A percentile compares a stretch with the other conserved stretches of the same genome.
phyloP scores from a whole-genome alignment of 1,140 invertebrate genomes.

The Achroia grisella region DNA sequence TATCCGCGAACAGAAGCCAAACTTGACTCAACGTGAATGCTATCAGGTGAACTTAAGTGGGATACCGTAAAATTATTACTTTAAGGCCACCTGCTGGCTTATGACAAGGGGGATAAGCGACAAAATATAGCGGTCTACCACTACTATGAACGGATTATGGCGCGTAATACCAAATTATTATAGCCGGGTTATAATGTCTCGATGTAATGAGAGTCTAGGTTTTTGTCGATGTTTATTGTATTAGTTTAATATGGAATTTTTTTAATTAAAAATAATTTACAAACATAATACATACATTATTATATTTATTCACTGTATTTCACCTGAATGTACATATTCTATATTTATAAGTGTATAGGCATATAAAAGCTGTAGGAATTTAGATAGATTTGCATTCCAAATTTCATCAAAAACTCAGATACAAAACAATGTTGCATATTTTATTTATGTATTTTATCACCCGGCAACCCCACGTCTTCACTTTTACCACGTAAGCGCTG shows the following conservation, averaged over 20 bases:
- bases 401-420: too few species aligned
- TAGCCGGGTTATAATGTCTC: conserved; percentile 9
- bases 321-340: too few species aligned
- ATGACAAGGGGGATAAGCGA: conserved; percentile 32
- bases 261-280: too few species aligned
- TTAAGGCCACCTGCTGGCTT: conserved; percentile 35
- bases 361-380: too few species aligned
- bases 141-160: conserved; percentile 20
- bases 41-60: conserved; percentile 28
- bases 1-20: not conserved
- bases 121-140: conserved; percentile 28
- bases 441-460: too few species aligned
- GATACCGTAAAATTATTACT: conserved; percentile 48
- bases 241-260: not conserved
- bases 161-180: conserved; percentile 27
- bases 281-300: too few species aligned
- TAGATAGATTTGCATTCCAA: too few species aligned
- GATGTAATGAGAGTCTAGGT: conserved; percentile 1
- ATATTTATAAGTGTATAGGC: too few species aligned
- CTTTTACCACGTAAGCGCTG: too few species aligned
- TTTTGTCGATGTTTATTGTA: not conserved
- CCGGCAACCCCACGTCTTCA: too few species aligned
- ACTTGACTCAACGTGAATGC: not conserved
- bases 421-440: too few species aligned
- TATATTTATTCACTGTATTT: too few species aligned